Conservation (phyloP, 2,797 vertebrate genomes). For the Dendrocincla fuliginosa region DNA sequence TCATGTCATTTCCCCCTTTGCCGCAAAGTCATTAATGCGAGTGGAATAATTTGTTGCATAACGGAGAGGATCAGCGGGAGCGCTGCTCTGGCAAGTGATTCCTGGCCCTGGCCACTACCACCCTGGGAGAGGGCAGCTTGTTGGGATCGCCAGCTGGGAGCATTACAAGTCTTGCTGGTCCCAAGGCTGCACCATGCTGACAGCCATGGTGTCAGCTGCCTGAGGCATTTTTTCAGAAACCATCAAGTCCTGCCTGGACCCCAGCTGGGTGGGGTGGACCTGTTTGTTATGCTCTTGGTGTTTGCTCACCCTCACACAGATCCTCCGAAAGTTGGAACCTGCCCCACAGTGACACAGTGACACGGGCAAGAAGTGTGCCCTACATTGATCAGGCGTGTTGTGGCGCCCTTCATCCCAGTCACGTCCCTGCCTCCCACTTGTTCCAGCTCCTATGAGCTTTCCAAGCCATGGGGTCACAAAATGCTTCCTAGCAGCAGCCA, state of each 20-base stretch:
- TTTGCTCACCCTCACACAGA: neutral
- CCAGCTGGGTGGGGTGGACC: neutral
- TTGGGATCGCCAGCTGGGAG: neutral
- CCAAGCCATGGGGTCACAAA: neutral
- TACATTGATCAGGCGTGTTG: neutral
- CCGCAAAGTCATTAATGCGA: conserved; percentile 68
- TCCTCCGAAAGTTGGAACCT: accelerated
- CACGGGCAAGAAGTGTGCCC: accelerated
- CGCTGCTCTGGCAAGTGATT: neutral
- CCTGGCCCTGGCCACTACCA: neutral
- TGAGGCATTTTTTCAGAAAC: neutral
- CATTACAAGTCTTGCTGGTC: neutral
- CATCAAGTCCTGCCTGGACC: neutral
- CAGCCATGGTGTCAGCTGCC: accelerated
- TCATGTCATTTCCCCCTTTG: conserved; percentile 63
- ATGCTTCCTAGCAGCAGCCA: neutral
- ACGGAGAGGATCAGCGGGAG: neutral
- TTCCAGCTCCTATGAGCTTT: neutral
- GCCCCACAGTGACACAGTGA: accelerated
- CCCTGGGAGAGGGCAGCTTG: neutral
- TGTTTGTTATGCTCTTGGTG: accelerated
- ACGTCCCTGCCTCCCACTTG: accelerated
- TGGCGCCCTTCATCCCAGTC: neutral
- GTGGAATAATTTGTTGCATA: conserved; percentile 61
- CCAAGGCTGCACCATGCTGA: accelerated